Conservation (phyloP, 2,113 vertebrate species). For the Chaenogobius annularis region DNA sequence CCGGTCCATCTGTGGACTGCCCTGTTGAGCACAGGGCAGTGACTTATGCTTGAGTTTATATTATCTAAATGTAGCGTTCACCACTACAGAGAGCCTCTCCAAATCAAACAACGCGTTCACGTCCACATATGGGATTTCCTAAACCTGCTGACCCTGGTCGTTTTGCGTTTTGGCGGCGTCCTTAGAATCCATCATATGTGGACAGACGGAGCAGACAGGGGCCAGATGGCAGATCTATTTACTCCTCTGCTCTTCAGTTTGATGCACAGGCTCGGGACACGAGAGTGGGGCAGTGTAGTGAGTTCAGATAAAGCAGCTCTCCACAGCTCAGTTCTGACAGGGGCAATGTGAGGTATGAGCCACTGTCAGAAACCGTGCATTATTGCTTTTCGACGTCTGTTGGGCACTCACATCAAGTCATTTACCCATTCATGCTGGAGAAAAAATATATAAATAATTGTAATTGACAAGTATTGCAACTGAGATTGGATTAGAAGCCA, state of each 20-base stretch:
- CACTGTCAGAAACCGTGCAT: background rate
- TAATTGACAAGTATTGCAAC: no score
- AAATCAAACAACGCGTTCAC: constrained; percentile 33
- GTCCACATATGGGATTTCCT: constrained; percentile 63
- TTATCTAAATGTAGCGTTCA: constrained; percentile 13
- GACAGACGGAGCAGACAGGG: constrained; percentile 65
- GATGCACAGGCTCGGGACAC: background rate
- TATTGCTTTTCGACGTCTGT: background rate
- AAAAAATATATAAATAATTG: no score
- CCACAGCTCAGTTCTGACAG: background rate
- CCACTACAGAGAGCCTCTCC: constrained; percentile 20
- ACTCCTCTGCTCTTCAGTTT: constrained; percentile 45
- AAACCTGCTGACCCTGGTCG: constrained; percentile 59
- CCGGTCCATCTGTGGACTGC: background rate
- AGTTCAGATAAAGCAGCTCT: background rate
- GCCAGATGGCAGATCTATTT: constrained; percentile 71
- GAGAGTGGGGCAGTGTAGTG: background rate
- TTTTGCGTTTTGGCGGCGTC: constrained; percentile 57
- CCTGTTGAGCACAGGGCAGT: background rate
- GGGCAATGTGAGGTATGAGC: background rate
- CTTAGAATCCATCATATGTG: constrained; percentile 63
- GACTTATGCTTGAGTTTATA: background rate
- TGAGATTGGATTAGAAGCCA: no score
- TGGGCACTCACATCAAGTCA: no score
- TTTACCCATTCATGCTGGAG: no score